A percentile compares a stretch with the other conserved stretches of the same genome.
These are phyloP conservation scores for Corydoras maculifer DNA, from an alignment of 2,113 vertebrate genomes.

Conservation along the genomic window DNA sequence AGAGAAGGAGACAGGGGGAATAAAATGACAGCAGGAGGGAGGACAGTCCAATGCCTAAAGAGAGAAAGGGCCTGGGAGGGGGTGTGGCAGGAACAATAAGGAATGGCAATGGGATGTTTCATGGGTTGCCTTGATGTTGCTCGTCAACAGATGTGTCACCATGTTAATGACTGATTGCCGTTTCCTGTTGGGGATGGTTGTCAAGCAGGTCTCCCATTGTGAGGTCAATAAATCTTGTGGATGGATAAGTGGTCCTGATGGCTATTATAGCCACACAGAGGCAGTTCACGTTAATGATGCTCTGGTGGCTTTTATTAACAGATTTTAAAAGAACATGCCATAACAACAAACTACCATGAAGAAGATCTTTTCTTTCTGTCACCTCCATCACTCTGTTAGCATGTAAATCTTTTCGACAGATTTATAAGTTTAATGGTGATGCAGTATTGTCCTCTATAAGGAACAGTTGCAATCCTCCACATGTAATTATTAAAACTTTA, in stretches of 20 bases:
- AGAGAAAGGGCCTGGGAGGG: slow-evolving; percentile 40
- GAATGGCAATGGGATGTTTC: slow-evolving; percentile 48
- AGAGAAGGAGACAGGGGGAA: slow-evolving; percentile 26
- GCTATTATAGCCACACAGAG: slow-evolving; percentile 22
- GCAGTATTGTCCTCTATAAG: too few species aligned
- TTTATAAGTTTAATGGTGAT: too few species aligned
- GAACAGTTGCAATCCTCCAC: too few species aligned
- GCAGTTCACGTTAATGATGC: slow-evolving; percentile 21
- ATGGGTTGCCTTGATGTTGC: slow-evolving; percentile 64
- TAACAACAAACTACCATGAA: too few species aligned
- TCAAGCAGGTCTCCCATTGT: slow-evolving; percentile 62
- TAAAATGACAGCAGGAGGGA: slow-evolving; percentile 36
- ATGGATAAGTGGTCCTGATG: slow-evolving; percentile 29
- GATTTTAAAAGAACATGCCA: too few species aligned
- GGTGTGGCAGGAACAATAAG: slow-evolving; percentile 40
- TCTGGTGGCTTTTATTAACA: slow-evolving; percentile 5
- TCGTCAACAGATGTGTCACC: slow-evolving; percentile 62
- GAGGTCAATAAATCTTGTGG: slow-evolving; percentile 53
- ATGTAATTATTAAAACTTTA: too few species aligned
- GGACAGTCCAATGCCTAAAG: slow-evolving; percentile 18
- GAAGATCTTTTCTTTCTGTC: too few species aligned
- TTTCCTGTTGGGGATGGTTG: slow-evolving; percentile 69
- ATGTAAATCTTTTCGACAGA: too few species aligned
- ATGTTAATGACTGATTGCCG: slow-evolving; percentile 60
- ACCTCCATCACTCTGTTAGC: too few species aligned